Conservation (phyloP, 2,888 invertebrate species). For the Sphecodes monilicornis region DNA sequence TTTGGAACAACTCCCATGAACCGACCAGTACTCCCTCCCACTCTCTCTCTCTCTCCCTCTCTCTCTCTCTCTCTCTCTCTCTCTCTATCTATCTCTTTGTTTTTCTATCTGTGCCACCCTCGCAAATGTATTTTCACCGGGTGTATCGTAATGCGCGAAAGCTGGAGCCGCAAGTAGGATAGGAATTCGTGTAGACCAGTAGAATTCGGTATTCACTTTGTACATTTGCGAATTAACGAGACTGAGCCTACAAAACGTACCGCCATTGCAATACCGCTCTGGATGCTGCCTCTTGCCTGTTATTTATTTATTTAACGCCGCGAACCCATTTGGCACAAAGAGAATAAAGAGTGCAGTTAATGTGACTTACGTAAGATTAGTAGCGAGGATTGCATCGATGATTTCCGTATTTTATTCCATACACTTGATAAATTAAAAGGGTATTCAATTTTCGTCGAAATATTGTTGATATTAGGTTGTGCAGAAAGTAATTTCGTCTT, state of each 20-base stretch:
- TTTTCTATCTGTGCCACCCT: neutral
- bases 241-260: slow-evolving; percentile 10
- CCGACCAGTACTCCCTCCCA: too few relatives aligned
- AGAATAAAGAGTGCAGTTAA: neutral
- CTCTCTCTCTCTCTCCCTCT: neutral
- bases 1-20: slow-evolving; percentile 45
- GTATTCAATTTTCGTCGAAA: neutral
- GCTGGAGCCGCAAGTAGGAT: slow-evolving; percentile 44
- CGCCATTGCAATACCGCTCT: neutral
- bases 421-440: neutral
- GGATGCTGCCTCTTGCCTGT: neutral
- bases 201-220: slow-evolving; percentile 75
- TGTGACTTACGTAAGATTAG: neutral
- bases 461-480: too few relatives aligned
- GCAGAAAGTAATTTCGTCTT: too few relatives aligned
- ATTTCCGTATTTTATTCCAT: neutral
- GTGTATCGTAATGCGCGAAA: slow-evolving; percentile 39
- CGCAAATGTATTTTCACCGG: slow-evolving; percentile 47
- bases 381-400: neutral
- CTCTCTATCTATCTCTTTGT: neutral
- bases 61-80: neutral
- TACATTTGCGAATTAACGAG: slow-evolving; percentile 49
- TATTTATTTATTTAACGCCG: slow-evolving; percentile 6
- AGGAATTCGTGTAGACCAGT: slow-evolving; percentile 43
- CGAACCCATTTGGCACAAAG: neutral